Base-by-base conservation (phyloP, 2,888 invertebrate genomes). In the Idaea dimidiata region DNA sequence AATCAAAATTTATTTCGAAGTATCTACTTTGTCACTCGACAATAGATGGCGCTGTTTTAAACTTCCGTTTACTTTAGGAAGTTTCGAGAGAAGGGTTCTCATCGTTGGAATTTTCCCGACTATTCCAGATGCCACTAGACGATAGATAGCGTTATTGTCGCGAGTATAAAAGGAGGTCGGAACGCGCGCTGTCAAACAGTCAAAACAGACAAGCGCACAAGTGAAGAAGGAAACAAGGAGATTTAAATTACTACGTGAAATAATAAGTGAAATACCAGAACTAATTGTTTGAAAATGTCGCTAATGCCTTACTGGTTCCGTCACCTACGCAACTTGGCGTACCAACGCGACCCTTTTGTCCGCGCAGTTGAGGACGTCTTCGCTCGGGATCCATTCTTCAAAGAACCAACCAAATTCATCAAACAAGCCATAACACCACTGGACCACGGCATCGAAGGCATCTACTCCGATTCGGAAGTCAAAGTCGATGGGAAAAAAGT, bases 401-500 rank as follows among this genome's bases (percentile, higher is more conserved):
- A 86, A 16, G 90, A 91, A 61, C 87, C 91, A 0, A 33, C 84
- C 17, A 90, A 89, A 65, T 88, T 69, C 61, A 77, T 88, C 59
- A 82, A 76, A 63, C 84, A 88, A 66, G 69, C 77, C 16, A 74
- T 81, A 5, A 71, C 81, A 16, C 83, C 87, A 0, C 31, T 72
- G 7, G 86, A 89, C 60, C 89, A 90, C 60, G 83, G 88, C 17
- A 85, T 93, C 61, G 86, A 93, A 66, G 93, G 93, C 17, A 81
- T 91, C 54, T 94, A 93, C 74, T 93, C 94, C 17, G 93, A 93
- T 16, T 93, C 93, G 0, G 94, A 93, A 64, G 87, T 95, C 6
- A 90, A 93, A 65, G 83, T 91, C 17, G 94, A 94, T 76, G 94
- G 94, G n/a, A 94, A 95, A 73, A 95, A 95, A 65, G 95, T 95